Evolutionary conservation across 2,797 vertebrate genomes (phyloP), one percentile per base, ranked within the genome.

Genomic region (Lycodopsis pacificus): DNA sequence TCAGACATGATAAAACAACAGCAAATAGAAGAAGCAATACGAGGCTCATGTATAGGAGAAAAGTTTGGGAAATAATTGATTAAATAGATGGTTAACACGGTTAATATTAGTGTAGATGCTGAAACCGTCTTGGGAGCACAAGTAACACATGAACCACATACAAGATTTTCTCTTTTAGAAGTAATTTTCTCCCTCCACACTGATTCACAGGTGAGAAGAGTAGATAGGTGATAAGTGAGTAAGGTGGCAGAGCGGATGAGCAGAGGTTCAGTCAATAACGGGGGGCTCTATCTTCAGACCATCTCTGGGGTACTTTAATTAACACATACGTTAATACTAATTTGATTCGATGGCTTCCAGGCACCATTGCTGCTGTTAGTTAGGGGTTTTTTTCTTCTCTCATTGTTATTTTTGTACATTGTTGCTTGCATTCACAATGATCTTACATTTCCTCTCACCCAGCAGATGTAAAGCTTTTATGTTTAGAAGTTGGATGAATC

Each of bases 191-290:
- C 20, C 67, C 61, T 67, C 38, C 17, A 11, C 80, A 22, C 36
- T 10, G 51, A 78, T 75, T 67, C 67, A 17, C 66, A 77, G 70
- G 49, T 84, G 69, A 76, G 59, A 88, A 51, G 51, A 70, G 27
- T 70, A 73, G 70, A 62, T 56, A 80, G 80, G 82, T 85, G 87
- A 80, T 57, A 86, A 85, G 66, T 73, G 67, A 38, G 62, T 74
- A 63, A 87, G 75, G 59, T 69, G 81, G 40, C 0, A 83, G 84
- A 88, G 85, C 83, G 79, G 73, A 70, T 72, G 84, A 89, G 79
- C 17, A 15, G 59, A 65, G 63, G 67, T 83, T 92, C 82, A 92
- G 89, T 91, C 92, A 93, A 88, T 75, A 71, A 63, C 72, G 8
- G 38, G 1, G 1, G 11, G 38, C 46, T 86, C 88, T 91, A 91